Percentiles rank a stretch among this genome's conserved stretches.
These are phyloP conservation scores for Ornithorhynchus anatinus DNA, from an alignment of 2,113 vertebrate species.

Conservation along the genomic window DNA sequence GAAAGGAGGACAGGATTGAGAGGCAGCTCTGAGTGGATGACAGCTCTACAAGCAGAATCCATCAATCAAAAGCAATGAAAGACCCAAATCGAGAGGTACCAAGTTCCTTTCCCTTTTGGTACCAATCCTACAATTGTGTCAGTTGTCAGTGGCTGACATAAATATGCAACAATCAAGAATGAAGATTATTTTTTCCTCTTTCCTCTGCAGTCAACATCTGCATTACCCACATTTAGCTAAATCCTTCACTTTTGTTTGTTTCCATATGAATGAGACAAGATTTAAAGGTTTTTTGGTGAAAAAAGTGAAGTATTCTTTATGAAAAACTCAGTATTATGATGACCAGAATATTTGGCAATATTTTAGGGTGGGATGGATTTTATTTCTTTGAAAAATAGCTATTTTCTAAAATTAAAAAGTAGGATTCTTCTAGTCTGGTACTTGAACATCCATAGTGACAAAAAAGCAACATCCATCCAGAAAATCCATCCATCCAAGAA, in stretches of 20 bases:
- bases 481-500: too few species aligned
- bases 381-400: too few species aligned
- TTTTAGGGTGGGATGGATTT: too few species aligned
- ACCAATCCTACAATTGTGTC: conserved; percentile 71
- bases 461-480: background rate
- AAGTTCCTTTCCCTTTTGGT: conserved; percentile 71
- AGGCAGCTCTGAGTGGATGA: conserved; percentile 74
- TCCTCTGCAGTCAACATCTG: conserved; percentile 37
- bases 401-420: background rate
- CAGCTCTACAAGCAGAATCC: conserved; percentile 68
- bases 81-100: conserved; percentile 69
- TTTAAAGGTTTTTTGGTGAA: too few species aligned
- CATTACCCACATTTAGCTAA: conserved; percentile 65
- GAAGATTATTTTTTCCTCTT: conserved; percentile 34
- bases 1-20: conserved; percentile 69
- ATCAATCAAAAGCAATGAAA: conserved; percentile 72
- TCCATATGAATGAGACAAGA: rapidly evolving
- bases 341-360: background rate
- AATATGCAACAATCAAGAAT: conserved; percentile 39
- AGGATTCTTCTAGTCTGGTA: background rate
- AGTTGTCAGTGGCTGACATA: conserved; percentile 67
- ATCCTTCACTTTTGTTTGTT: conserved; percentile 13
- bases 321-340: rapidly evolving
- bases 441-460: background rate
- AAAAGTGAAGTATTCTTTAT: background rate